These are phyloP conservation scores for Nesometra sesokonis DNA, from an alignment of 35 echinoderm and acorn worm genomes.

Conservation along the genomic window DNA sequence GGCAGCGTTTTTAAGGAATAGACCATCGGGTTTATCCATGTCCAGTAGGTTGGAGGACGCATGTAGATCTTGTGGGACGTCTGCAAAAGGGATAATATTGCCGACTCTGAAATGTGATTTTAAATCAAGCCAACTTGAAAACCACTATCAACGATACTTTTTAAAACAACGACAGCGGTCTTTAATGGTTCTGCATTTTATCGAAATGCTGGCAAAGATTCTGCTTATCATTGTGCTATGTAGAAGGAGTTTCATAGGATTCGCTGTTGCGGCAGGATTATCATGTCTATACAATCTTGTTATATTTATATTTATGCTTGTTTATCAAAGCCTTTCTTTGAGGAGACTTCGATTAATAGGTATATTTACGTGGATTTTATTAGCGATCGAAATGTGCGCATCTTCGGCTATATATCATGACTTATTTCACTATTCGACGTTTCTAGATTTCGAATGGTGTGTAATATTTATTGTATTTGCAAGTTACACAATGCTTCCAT, in stretches of 20 bases:
- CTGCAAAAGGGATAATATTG: neutral
- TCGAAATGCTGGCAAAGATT: neutral
- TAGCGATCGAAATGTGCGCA: neutral
- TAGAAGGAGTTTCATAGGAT: neutral
- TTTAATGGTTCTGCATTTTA: neutral
- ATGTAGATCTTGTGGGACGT: neutral
- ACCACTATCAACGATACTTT: neutral
- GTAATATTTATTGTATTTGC: neutral
- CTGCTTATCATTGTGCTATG: neutral
- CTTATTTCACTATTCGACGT: neutral
- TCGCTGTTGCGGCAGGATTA: neutral
- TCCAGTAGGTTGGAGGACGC: neutral
- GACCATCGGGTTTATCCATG: neutral
- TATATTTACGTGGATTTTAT: neutral
- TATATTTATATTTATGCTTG: neutral
- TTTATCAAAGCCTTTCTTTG: neutral
- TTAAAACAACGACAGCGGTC: neutral
- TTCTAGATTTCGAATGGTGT: neutral
- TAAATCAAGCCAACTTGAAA: neutral
- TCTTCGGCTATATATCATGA: neutral
- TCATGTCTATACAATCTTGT: neutral
- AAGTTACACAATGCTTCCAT: neutral
- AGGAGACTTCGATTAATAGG: neutral
- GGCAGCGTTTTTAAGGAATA: neutral
- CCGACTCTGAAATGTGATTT: neutral